Conservation (phyloP, 2,797 vertebrate species). For the Rhinella marina region DNA sequence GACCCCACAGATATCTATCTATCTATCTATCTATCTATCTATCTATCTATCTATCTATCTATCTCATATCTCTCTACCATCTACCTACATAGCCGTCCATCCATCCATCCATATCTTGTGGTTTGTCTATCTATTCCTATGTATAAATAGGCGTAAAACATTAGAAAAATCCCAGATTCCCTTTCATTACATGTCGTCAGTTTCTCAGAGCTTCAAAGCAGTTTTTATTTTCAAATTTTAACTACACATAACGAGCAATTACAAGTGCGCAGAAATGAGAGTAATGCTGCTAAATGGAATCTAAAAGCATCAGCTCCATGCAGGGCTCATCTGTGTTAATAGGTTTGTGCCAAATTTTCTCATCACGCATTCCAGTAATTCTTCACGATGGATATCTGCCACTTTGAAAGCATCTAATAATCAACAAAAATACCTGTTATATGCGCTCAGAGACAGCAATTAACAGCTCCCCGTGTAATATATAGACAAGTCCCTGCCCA, state of each 20-base stretch:
- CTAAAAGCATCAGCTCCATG: constrained; percentile 11
- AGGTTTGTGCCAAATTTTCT: constrained; percentile 37
- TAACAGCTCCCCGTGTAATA: not conserved
- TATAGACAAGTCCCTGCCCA: not conserved
- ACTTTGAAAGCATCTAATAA: not conserved
- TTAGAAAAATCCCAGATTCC: no score
- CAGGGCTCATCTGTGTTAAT: constrained; percentile 9
- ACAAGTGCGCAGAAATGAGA: not conserved
- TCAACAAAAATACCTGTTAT: not conserved
- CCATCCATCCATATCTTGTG: not conserved
- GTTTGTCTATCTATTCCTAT: not conserved
- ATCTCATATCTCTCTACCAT: not conserved
- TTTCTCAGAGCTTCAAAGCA: no score
- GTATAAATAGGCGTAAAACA: no score
- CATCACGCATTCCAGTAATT: constrained; percentile 7
- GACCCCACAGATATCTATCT: no score
- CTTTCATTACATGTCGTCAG: no score
- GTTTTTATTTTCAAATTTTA: constrained; percentile 16
- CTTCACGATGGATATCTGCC: constrained; percentile 1
- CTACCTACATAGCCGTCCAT: not conserved
- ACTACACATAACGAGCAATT: constrained; percentile 38
- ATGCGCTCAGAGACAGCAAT: not conserved
- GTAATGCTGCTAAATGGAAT: constrained; percentile 25
- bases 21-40: not conserved
- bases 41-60: not conserved